A percentile compares a stretch with the other conserved stretches of the same genome.
phyloP scores from a whole-genome alignment of 2,113 vertebrate species.

The Anhinga rufa region DNA sequence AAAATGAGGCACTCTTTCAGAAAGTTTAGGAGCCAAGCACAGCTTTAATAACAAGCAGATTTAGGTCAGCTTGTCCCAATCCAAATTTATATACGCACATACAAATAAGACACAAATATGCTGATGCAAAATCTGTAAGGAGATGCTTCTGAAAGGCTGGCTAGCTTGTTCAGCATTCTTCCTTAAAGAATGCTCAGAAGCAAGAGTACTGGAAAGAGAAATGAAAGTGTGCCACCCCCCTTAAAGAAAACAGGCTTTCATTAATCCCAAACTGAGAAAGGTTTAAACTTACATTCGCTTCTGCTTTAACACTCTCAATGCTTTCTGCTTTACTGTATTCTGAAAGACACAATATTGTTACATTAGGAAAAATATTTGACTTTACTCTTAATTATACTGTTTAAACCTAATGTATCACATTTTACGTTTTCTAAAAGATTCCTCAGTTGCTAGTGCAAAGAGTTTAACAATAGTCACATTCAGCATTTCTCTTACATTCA shows the following conservation, averaged over 20 bases:
- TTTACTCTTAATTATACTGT: neutral
- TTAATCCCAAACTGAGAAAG: neutral
- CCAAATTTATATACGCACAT: neutral
- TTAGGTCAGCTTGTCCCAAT: neutral
- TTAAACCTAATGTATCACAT: neutral
- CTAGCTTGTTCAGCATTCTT: neutral
- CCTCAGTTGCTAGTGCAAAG: neutral
- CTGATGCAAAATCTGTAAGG: neutral
- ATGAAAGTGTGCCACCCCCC: rapidly evolving
- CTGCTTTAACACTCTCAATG: constrained; percentile 94
- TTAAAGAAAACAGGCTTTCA: neutral
- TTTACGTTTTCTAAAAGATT: neutral
- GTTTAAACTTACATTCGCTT: constrained; percentile 91
- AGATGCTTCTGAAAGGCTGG: neutral
- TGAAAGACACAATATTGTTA: constrained; percentile 59
- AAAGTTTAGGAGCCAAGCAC: neutral
- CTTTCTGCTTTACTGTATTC: constrained; percentile 99
- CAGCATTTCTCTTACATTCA: neutral
- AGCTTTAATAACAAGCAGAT: neutral
- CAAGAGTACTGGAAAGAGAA: neutral
- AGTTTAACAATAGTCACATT: neutral
- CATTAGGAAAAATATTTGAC: neutral
- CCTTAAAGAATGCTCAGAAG: neutral
- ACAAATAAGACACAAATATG: neutral
- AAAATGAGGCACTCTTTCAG: neutral